These are phyloP conservation scores for Lasiurus cinereus DNA, from an alignment of 2,113 vertebrate species.

Conservation along the genomic window DNA sequence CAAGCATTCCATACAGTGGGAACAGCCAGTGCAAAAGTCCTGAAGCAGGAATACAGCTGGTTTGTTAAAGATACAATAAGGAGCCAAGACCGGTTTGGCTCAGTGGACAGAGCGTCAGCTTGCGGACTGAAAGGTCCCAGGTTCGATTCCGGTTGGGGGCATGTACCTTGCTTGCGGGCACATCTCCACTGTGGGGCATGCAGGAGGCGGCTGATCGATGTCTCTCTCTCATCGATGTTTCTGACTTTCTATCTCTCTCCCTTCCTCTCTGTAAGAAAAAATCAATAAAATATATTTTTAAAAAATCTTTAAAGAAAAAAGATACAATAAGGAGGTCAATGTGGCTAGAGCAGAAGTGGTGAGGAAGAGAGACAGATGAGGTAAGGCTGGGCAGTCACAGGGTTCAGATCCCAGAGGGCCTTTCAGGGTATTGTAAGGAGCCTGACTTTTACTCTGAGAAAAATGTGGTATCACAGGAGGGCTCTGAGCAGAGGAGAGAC, in stretches of 20 bases:
- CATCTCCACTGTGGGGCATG: too few relatives aligned
- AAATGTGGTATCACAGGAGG: background rate
- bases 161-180: too few relatives aligned
- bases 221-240: too few relatives aligned
- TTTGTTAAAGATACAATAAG: background rate
- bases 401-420: background rate
- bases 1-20: background rate
- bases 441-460: background rate
- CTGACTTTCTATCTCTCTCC: too few relatives aligned
- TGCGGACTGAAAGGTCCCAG: too few relatives aligned
- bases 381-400: background rate
- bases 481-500: background rate
- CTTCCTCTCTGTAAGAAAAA: too few relatives aligned
- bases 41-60: background rate
- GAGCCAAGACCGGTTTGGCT: too few relatives aligned
- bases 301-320: too few relatives aligned
- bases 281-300: too few relatives aligned
- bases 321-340: background rate
- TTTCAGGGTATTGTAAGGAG: background rate
- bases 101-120: too few relatives aligned
- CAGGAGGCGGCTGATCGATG: too few relatives aligned
- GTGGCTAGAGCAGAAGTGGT: background rate
- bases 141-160: too few relatives aligned
- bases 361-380: background rate
- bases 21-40: constrained; percentile 20